These are phyloP conservation scores for Sternotherus odoratus DNA, from an alignment of 2,797 vertebrate species.

Conservation along the genomic window DNA sequence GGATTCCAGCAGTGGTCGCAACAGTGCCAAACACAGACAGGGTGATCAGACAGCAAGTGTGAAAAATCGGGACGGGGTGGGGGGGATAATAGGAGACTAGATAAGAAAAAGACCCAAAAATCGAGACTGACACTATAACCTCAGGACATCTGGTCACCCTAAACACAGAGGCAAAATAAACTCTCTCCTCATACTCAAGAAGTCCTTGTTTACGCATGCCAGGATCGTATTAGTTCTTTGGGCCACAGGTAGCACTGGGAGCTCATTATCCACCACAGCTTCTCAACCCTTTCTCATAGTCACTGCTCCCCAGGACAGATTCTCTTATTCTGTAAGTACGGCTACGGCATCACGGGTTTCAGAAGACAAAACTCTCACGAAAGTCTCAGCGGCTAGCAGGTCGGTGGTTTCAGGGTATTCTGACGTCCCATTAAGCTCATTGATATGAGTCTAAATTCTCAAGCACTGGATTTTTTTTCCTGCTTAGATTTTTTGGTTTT, in stretches of 20 bases:
- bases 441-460: constrained; percentile 34
- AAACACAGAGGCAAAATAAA: background rate
- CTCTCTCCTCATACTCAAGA: background rate
- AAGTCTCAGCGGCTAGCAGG: background rate
- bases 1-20: background rate
- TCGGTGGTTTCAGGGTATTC: background rate
- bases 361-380: constrained; percentile 14
- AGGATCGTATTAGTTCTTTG: background rate
- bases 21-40: background rate
- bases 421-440: constrained; percentile 44
- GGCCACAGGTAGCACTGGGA: background rate
- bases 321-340: background rate
- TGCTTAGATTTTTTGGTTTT: constrained; percentile 47
- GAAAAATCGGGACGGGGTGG: too few relatives aligned
- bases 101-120: too few relatives aligned
- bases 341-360: background rate
- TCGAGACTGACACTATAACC: too few relatives aligned
- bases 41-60: too few relatives aligned
- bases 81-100: too few relatives aligned
- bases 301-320: background rate
- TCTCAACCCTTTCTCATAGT: background rate
- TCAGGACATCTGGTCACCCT: too few relatives aligned
- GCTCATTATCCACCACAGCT: background rate
- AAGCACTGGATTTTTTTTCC: constrained; percentile 55
- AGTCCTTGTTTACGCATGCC: background rate